Percentiles rank a stretch among this genome's conserved stretches.
These are phyloP conservation scores for Philotrypesis tridentata DNA, from an alignment of 1,140 invertebrate genomes.

Conservation along the genomic window DNA sequence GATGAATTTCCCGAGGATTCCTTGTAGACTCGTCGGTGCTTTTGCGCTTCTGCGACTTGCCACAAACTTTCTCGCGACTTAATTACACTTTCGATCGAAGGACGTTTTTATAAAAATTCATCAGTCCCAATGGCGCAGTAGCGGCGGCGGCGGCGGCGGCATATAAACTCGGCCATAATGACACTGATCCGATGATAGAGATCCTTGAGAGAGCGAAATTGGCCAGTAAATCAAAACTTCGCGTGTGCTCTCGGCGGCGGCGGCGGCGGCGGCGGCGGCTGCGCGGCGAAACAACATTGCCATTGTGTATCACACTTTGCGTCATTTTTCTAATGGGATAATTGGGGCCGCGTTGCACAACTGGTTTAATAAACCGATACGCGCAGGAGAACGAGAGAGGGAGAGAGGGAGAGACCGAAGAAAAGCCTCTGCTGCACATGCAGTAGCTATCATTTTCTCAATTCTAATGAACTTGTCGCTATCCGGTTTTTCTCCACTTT, in stretches of 20 bases:
- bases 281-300: neutral
- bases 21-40: too few relatives aligned
- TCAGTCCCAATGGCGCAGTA: neutral
- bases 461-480: neutral
- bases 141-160: too few relatives aligned
- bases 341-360: slow-evolving; percentile 40
- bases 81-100: neutral
- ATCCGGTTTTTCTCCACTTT: neutral
- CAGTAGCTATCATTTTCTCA: neutral
- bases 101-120: neutral
- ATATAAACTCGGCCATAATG: slow-evolving; percentile 5
- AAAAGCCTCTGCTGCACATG: neutral
- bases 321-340: slow-evolving; percentile 35
- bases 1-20: too few relatives aligned
- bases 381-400: neutral
- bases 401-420: neutral
- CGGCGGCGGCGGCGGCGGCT: neutral
- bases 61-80: neutral
- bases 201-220: slow-evolving; percentile 23
- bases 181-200: slow-evolving; percentile 15
- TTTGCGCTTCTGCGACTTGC: too few relatives aligned
- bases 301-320: slow-evolving; percentile 22
- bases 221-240: slow-evolving; percentile 24
- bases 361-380: slow-evolving; percentile 35
- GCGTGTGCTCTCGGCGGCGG: too few relatives aligned